Conservation (phyloP, 2,888 invertebrate species). For the Hoplodrina ambigua region DNA sequence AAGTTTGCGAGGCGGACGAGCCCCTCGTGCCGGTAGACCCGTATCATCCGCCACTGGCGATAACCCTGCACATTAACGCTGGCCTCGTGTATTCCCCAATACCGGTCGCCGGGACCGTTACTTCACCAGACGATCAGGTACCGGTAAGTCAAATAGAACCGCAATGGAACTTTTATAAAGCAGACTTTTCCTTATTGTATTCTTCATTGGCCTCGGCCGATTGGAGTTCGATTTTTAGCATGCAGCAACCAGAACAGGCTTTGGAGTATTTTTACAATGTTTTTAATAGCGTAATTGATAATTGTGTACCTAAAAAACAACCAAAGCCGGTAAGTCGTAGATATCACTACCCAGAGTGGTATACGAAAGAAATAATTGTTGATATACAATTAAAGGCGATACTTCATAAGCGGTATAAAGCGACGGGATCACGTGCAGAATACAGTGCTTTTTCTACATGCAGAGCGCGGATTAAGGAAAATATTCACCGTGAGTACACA, state of each 20-base stretch:
- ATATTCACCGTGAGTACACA: not conserved
- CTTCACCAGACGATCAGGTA: not conserved
- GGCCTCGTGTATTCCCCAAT: not conserved
- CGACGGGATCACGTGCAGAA: not conserved
- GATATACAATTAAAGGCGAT: conserved; percentile 7
- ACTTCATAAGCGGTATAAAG: conserved; percentile 6
- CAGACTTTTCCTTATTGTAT: conserved; percentile 8
- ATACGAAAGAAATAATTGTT: conserved; percentile 6
- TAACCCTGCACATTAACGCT: not conserved
- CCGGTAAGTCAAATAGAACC: conserved; percentile 1
- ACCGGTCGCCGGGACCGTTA: not conserved
- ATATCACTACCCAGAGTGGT: conserved; percentile 13
- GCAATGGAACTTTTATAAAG: conserved; percentile 12
- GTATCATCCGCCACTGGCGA: conserved; percentile 19
- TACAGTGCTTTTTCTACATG: conserved; percentile 22
- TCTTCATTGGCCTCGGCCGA: not conserved
- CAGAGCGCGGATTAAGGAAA: conserved; percentile 26
- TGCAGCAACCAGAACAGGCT: conserved; percentile 12
- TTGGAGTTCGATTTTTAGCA: conserved; percentile 7
- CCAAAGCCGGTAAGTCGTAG: not conserved
- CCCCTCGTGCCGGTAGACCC: conserved; percentile 6
- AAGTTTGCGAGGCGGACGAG: conserved; percentile 4
- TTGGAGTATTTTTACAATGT: conserved; percentile 11
- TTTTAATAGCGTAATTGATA: conserved; percentile 4
- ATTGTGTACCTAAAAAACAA: conserved; percentile 14